Base-by-base conservation (phyloP, 2,888 invertebrate species). In the Sisyra terminalis region DNA sequence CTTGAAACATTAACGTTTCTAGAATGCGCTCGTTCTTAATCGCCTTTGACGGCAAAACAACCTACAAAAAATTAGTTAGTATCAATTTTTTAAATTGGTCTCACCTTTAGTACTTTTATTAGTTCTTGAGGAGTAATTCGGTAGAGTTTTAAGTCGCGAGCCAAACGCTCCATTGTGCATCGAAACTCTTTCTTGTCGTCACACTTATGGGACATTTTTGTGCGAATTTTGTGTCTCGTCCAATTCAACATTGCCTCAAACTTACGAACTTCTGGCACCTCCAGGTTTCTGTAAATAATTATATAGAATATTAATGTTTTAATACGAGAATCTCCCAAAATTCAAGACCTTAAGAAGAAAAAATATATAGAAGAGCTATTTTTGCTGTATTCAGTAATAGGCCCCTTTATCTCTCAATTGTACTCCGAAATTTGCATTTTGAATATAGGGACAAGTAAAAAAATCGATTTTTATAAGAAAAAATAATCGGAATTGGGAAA, bases 201-300 rank as follows among this genome's bases (percentile, higher is more conserved):
- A 59, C 81, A 70, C 69, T 85, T 85, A 49, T 76, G 74, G 48
- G 84, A 78, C 53, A 81, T 73, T 63, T 80, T 83, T 52, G 75
- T 69, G 61, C 80, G 75, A 52, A 89, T 83, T 64, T 85, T 83
- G 60, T 87, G 75, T 47, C 79, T 75, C 6, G 90, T 86, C 92
- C 92, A 92, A 45, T 75, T 73, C 38, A 90, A 70, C 90, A 92
- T 92, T 2, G 89, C 88, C 62, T 92, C 88, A 58, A 92, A 92
- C 61, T 92, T 92, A 41, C 81, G 71, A 31, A 92, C 82, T 61
- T 92, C 92, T 0, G 83, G 78, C 39, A 90, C 83, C 56, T 88
- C 87, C 48, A 90, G 70, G 56, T 83, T 85, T n/a, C 92, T 76
- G 44, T 56, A 65, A 35, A 13, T 10, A n/a, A n/a, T n/a, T n/a